These are phyloP conservation scores for Lophura swinhoii DNA, from an alignment of 2,797 vertebrate species.

Conservation along the genomic window DNA sequence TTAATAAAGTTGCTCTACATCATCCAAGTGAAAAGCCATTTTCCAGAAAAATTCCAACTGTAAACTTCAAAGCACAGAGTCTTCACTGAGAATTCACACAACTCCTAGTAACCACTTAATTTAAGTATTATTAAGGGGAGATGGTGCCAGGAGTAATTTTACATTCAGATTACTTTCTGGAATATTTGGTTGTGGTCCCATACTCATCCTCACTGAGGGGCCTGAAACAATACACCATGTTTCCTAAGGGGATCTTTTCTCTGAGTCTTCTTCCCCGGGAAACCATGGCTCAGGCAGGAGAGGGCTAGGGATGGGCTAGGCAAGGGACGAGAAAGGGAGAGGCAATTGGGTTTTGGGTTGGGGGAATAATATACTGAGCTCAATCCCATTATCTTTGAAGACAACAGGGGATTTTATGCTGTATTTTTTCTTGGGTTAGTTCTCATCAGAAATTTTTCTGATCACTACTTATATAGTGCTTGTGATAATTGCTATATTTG, in stretches of 20 bases:
- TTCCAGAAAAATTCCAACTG: background rate
- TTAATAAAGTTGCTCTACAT: background rate
- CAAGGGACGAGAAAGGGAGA: background rate
- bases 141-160: background rate
- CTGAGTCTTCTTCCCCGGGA: background rate
- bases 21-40: background rate
- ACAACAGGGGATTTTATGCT: background rate
- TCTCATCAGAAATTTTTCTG: background rate
- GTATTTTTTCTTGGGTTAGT: background rate
- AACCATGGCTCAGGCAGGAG: background rate
- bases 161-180: background rate
- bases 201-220: background rate
- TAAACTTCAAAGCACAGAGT: background rate
- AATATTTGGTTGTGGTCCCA: background rate
- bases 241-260: background rate
- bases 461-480: background rate
- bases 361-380: background rate
- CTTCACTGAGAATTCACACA: rapidly evolving
- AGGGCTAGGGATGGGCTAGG: background rate
- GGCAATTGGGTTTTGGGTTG: background rate
- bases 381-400: background rate
- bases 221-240: background rate
- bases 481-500: background rate
- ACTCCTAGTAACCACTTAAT: background rate
- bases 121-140: background rate